Conservation (phyloP, 2,888 invertebrate species). For the Andrena hattorfiana region DNA sequence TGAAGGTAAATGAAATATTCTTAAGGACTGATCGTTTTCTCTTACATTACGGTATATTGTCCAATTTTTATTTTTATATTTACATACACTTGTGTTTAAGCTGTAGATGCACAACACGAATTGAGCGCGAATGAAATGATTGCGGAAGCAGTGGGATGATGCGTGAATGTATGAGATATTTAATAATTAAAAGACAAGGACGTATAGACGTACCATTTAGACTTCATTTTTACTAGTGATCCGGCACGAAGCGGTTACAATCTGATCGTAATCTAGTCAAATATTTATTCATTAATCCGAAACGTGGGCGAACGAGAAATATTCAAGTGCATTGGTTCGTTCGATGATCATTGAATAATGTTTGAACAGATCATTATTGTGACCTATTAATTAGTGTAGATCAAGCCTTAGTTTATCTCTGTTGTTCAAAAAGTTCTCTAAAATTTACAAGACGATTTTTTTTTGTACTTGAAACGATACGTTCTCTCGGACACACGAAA, state of each 20-base stretch:
- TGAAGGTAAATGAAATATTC: conserved; percentile 76
- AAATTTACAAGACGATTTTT: not conserved
- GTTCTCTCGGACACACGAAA: conserved; percentile 30
- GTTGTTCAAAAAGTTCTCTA: conserved; percentile 29
- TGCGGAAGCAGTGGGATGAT: conserved; percentile 26
- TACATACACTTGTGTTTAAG: conserved; percentile 54
- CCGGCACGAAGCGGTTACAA: not conserved
- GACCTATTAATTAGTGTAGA: conserved; percentile 18
- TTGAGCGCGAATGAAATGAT: conserved; percentile 43
- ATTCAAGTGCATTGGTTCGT: not conserved
- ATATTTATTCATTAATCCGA: conserved; percentile 32
- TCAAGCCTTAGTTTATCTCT: conserved; percentile 43
- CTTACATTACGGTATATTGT: conserved; percentile 63
- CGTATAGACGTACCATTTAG: conserved; percentile 25
- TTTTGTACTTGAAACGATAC: conserved; percentile 27
- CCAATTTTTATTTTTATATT: conserved; percentile 63
- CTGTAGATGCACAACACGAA: conserved; percentile 55
- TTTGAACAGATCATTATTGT: conserved; percentile 25
- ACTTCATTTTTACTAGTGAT: conserved; percentile 22
- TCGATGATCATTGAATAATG: conserved; percentile 28
- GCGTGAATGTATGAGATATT: conserved; percentile 42
- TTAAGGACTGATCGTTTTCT: conserved; percentile 72
- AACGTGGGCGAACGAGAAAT: not conserved
- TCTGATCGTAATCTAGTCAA: conserved; percentile 21
- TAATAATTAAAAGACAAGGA: conserved; percentile 9